These are phyloP conservation scores for Synanthedon myopaeformis DNA, from an alignment of 2,888 invertebrate genomes.

Conservation along the genomic window DNA sequence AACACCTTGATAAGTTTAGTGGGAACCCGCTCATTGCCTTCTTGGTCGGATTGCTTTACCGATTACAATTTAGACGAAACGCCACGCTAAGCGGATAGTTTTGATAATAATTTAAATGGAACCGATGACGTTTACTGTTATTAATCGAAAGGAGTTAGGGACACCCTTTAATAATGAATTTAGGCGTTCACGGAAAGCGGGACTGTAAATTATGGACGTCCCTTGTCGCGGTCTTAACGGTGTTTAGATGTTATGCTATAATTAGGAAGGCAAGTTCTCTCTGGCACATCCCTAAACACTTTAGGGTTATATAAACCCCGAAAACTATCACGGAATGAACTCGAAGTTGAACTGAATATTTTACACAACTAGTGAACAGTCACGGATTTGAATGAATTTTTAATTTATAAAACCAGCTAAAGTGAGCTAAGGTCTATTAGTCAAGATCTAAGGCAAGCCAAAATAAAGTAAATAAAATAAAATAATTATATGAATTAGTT, in stretches of 20 bases:
- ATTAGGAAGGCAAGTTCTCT: slow-evolving; percentile 25
- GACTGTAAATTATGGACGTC: slow-evolving; percentile 48
- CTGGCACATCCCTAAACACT: slow-evolving; percentile 13
- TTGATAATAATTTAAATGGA: slow-evolving; percentile 57
- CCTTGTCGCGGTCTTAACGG: slow-evolving; percentile 31
- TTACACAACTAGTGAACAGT: no score
- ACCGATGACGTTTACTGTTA: slow-evolving; percentile 37
- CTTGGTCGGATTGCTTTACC: slow-evolving; percentile 27
- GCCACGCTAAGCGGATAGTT: slow-evolving; percentile 44
- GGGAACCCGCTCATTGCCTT: slow-evolving; percentile 20
- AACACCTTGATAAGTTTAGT: slow-evolving; percentile 57
- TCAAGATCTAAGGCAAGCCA: no score
- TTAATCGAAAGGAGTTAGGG: slow-evolving; percentile 37
- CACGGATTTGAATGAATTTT: no score
- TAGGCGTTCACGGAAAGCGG: slow-evolving; percentile 36
- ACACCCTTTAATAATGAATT: slow-evolving; percentile 55
- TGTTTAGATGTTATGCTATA: slow-evolving; percentile 43
- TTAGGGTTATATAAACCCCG: not conserved
- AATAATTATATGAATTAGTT: no score
- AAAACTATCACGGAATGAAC: no score
- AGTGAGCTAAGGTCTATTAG: no score
- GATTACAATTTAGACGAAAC: slow-evolving; percentile 41
- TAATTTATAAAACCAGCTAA: no score
- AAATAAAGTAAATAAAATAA: no score
- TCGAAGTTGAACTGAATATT: no score